These are phyloP conservation scores for Cherax destructor DNA, from an alignment of 1,140 invertebrate species.

Conservation along the genomic window DNA sequence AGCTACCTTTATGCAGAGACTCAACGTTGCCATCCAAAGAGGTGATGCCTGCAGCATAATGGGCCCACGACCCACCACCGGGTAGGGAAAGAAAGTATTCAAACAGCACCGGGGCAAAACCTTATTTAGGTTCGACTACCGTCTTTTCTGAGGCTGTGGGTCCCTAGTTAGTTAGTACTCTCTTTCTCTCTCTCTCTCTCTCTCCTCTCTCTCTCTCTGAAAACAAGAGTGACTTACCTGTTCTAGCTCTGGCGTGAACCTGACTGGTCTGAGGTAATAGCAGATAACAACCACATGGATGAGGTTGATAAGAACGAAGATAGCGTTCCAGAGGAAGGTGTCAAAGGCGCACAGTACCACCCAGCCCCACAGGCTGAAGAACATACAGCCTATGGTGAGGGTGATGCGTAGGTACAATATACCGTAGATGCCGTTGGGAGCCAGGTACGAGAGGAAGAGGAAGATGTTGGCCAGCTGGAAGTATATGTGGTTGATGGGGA, in stretches of 20 bases:
- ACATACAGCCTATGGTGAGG: constrained; percentile 85
- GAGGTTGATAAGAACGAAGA: constrained; percentile 88
- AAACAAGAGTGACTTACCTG: constrained; percentile 78
- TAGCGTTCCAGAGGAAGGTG: constrained; percentile 89
- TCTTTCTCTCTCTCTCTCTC: too few relatives aligned
- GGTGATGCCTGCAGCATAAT: too few relatives aligned
- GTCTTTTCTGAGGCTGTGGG: too few relatives aligned
- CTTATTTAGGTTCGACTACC: too few relatives aligned
- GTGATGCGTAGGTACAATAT: constrained; percentile 86
- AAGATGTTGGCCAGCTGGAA: constrained; percentile 90
- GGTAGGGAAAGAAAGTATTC: too few relatives aligned
- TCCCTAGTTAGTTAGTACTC: too few relatives aligned
- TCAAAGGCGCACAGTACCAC: constrained; percentile 89
- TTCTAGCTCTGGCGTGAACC: constrained; percentile 90
- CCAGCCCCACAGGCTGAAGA: constrained; percentile 88
- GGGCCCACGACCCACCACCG: too few relatives aligned
- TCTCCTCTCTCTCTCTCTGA: too few relatives aligned
- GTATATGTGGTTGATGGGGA: constrained; percentile 82
- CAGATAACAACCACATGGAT: constrained; percentile 87
- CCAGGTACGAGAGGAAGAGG: constrained; percentile 87
- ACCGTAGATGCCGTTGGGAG: constrained; percentile 86
- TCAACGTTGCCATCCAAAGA: too few relatives aligned
- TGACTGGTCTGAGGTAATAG: constrained; percentile 87
- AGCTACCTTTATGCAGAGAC: too few relatives aligned
- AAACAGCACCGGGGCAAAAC: too few relatives aligned